A percentile compares a stretch with the other conserved stretches of the same genome.
These are phyloP conservation scores for Leptura quadrifasciata DNA, from an alignment of 2,888 invertebrate species.

Conservation along the genomic window DNA sequence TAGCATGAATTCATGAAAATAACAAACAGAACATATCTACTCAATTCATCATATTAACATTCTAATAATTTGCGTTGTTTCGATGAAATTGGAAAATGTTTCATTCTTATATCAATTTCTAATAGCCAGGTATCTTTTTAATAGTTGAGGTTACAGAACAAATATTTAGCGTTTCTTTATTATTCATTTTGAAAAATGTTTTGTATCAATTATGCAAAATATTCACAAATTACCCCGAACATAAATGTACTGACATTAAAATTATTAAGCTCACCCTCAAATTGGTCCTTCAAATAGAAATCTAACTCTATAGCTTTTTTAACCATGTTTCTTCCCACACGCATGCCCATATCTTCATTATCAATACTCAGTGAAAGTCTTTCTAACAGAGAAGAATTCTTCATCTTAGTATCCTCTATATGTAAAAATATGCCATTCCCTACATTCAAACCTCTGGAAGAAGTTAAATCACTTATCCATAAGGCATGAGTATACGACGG, in stretches of 20 bases:
- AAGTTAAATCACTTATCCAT: slow-evolving; percentile 64
- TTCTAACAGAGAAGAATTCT: slow-evolving; percentile 73
- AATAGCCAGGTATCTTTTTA: too few species aligned
- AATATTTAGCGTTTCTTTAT: too few species aligned
- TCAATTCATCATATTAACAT: too few species aligned
- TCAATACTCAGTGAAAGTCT: slow-evolving; percentile 77
- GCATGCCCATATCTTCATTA: slow-evolving; percentile 76
- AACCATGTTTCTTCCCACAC: slow-evolving; percentile 74
- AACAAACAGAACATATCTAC: too few species aligned
- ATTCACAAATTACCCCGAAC: not conserved
- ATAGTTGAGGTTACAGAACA: too few species aligned
- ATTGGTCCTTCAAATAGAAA: slow-evolving; percentile 54
- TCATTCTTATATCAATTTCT: too few species aligned
- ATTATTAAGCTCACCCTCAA: slow-evolving; percentile 63
- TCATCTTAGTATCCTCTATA: slow-evolving; percentile 61
- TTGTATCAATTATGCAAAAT: too few species aligned
- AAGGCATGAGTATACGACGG: slow-evolving; percentile 47
- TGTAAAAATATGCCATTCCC: slow-evolving; percentile 65
- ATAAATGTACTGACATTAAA: not conserved
- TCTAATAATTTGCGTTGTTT: too few species aligned
- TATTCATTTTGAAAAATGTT: too few species aligned
- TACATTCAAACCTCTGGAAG: slow-evolving; percentile 62
- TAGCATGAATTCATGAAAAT: too few species aligned
- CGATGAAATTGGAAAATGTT: too few species aligned
- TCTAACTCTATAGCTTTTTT: slow-evolving; percentile 73